phyloP scores from a whole-genome alignment of 1,140 invertebrate genomes.

The Drosophila triauraria region DNA sequence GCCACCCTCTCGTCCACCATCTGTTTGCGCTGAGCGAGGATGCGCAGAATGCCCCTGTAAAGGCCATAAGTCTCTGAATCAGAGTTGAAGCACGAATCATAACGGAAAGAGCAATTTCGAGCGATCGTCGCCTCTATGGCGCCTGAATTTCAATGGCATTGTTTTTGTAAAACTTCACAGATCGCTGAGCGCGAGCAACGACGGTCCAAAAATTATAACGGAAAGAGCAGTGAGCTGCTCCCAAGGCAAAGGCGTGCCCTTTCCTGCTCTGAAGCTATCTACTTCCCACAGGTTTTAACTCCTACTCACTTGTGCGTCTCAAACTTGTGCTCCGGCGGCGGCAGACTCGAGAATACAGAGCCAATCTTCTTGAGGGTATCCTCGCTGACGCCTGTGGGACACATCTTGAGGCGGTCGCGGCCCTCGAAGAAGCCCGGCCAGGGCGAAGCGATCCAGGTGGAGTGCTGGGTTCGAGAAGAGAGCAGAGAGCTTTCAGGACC shows the following conservation, averaged over 20 bases:
- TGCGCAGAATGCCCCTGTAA: slow-evolving; percentile 86
- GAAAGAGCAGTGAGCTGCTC: no score
- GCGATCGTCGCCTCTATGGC: no score
- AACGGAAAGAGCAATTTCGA: no score
- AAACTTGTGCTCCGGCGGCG: slow-evolving; percentile 97
- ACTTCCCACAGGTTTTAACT: no score
- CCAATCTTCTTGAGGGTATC: slow-evolving; percentile 97
- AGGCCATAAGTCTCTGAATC: background rate
- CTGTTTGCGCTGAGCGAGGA: slow-evolving; percentile 94
- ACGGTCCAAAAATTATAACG: no score
- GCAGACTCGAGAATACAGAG: slow-evolving; percentile 93
- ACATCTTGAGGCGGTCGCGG: slow-evolving; percentile 93
- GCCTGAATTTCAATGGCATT: no score
- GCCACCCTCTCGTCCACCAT: slow-evolving; percentile 95
- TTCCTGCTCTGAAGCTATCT: no score
- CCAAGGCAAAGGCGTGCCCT: no score
- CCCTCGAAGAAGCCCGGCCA: slow-evolving; percentile 98
- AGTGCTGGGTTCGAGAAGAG: slow-evolving; percentile 88
- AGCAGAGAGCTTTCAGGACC: no score
- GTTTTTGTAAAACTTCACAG: no score
- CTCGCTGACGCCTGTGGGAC: slow-evolving; percentile 95
- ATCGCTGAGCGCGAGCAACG: no score
- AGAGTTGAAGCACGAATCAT: no score
- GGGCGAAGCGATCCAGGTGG: slow-evolving; percentile 99
- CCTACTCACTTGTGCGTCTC: slow-evolving; percentile 91